phyloP scores from a whole-genome alignment of 2,888 invertebrate genomes.

The Acanthococcus lagerstroemiae region DNA sequence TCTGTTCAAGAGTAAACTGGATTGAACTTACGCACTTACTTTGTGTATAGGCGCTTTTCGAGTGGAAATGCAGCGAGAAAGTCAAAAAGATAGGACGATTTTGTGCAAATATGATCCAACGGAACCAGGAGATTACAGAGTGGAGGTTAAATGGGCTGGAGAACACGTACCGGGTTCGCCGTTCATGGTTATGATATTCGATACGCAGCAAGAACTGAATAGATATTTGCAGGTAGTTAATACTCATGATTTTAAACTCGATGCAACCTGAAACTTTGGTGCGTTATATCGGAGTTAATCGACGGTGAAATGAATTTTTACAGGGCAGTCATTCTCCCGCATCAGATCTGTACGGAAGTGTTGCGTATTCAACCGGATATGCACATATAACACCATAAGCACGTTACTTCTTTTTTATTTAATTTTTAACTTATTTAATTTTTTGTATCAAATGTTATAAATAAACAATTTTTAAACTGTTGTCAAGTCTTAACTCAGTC shows the following conservation, averaged over 20 bases:
- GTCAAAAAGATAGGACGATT: conserved; percentile 94
- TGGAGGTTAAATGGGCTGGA: conserved; percentile 96
- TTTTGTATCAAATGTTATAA: conserved; percentile 14
- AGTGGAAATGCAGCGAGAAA: conserved; percentile 98
- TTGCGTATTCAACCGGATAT: conserved; percentile 48
- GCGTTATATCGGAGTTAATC: too few species aligned
- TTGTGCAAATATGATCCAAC: conserved; percentile 96
- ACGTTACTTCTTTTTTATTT: conserved; percentile 9
- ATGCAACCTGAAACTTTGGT: neutral
- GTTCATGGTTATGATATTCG: conserved; percentile 97
- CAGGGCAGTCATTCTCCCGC: conserved; percentile 41
- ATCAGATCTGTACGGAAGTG: conserved; percentile 43
- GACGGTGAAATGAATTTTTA: too few species aligned
- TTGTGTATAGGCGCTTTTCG: conserved; percentile 75
- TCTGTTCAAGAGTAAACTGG: neutral
- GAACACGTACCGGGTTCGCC: conserved; percentile 96
- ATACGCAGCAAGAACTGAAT: conserved; percentile 89
- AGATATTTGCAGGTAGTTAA: conserved; percentile 48
- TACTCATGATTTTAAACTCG: neutral
- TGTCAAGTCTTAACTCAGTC: too few species aligned
- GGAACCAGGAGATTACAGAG: conserved; percentile 95
- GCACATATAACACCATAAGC: conserved; percentile 40
- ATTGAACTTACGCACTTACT: too few species aligned
- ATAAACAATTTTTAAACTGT: neutral
- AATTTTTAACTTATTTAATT: conserved; percentile 27